Base-by-base conservation (phyloP, 2,113 vertebrate species). In the Sceloporus undulatus region DNA sequence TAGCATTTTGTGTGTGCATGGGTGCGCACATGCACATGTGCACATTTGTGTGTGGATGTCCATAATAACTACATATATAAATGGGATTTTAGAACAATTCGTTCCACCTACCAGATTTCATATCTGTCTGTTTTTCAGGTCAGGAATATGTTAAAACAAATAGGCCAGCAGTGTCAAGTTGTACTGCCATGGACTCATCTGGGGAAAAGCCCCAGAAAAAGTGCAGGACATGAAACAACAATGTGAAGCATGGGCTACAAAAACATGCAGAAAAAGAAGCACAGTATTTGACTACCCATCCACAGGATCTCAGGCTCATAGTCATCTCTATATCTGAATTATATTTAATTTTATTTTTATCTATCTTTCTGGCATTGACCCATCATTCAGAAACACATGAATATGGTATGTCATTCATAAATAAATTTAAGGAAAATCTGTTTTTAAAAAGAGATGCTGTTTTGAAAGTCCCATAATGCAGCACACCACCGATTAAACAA, bases 371-470 rank as follows among this genome's bases (percentile, higher is more conserved):
- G 66, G 10, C 79, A 82, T 68, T 6, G 7, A 25, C 25, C 29
- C 59, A 82, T 68, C 8, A 11, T 14, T 27, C 21, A 75, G 71
- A 38, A 84, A 68, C 6, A 38, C 40, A 83, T 54, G 21, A 78
- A 83, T 34, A 88, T 4, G 18, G 48, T 11, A 66, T 87, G 19
- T 27, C 1, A 62, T 76, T 25, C 68, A 66, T 34, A 19, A n/a
- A 27, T 83, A 82, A 82, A 82, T 68, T 21, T 65, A 76, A 76
- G 42, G 66, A 29, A 10, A 85, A 76, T 42, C n/a, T 78, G 23
- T 79, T 71, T 29, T 71, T 71, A 71, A 71, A 71, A 29, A 6
- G 25, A 71, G 27, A 73, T 48, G 38, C 29, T 79, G 90, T 84
- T 91, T 1, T 38, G 73, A 19, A 74, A 86, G 81, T 2, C 27